phyloP scores from a whole-genome alignment of 2,888 invertebrate genomes.

The Pelosia muscerda region DNA sequence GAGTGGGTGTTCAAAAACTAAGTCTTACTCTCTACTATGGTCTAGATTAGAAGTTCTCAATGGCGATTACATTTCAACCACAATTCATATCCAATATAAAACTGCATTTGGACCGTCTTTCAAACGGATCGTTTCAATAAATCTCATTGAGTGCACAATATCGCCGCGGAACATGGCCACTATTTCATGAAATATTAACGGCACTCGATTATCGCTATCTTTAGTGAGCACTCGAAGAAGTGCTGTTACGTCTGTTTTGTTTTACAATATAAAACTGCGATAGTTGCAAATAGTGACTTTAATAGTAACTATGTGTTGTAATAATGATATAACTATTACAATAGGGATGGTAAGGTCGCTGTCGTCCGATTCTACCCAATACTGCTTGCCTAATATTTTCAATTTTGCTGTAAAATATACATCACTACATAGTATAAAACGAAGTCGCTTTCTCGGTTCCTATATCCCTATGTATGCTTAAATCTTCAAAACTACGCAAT shows the following conservation, averaged over 20 bases:
- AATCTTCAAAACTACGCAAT: too few relatives aligned
- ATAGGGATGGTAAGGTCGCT: too few relatives aligned
- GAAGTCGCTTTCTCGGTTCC: too few relatives aligned
- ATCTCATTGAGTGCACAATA: constrained; percentile 50
- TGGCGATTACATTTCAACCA: neutral
- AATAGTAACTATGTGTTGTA: neutral
- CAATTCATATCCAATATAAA: constrained; percentile 47
- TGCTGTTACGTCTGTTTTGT: neutral
- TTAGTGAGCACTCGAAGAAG: constrained; percentile 13
- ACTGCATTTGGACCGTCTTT: constrained; percentile 40
- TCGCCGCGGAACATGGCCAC: constrained; percentile 35
- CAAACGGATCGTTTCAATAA: constrained; percentile 52
- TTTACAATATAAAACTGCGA: neutral
- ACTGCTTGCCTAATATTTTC: too few relatives aligned
- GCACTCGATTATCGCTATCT: constrained; percentile 41
- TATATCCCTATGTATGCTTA: too few relatives aligned
- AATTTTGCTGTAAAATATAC: too few relatives aligned
- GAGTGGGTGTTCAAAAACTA: too few relatives aligned
- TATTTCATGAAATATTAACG: constrained; percentile 45
- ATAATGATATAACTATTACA: neutral
- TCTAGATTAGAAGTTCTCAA: constrained; percentile 5
- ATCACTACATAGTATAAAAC: too few relatives aligned
- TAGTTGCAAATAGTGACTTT: neutral
- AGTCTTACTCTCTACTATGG: too few relatives aligned
- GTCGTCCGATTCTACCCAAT: too few relatives aligned